Evolutionary conservation across 1,140 invertebrate species (phyloP).

Genomic region (Neocloeon triangulifer): DNA sequence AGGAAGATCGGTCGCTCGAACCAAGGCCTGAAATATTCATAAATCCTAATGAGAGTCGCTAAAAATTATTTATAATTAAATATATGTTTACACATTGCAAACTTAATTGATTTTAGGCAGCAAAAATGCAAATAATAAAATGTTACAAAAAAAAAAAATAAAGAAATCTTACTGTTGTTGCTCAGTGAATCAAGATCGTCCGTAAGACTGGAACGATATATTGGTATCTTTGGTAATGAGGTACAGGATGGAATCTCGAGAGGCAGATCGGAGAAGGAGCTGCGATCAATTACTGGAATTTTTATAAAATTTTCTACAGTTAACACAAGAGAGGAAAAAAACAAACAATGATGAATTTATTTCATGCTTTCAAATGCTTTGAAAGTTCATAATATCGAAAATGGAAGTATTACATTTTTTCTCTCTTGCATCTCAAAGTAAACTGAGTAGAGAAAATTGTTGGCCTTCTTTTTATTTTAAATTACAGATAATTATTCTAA

Average conservation of each 20-base stretch:
- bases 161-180: slow-evolving; percentile 13
- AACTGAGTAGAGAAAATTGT: too few species aligned
- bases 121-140: too few species aligned
- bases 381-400: too few species aligned
- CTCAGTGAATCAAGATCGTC: slow-evolving; percentile 19
- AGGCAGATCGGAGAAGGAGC: slow-evolving; percentile 79
- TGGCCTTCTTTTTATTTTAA: too few species aligned
- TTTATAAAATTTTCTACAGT: too few species aligned
- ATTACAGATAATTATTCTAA: too few species aligned
- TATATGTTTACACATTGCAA: slow-evolving; percentile 34
- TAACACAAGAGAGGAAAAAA: too few species aligned
- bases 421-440: too few species aligned
- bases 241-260: slow-evolving; percentile 68
- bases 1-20: slow-evolving; percentile 30
- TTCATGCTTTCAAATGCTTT: too few species aligned
- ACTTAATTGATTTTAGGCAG: slow-evolving; percentile 26
- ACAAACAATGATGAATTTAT: too few species aligned
- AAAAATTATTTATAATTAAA: slow-evolving; percentile 16
- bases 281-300: slow-evolving; percentile 46
- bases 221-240: slow-evolving; percentile 28
- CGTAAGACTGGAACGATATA: neutral
- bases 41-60: slow-evolving; percentile 9
- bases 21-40: slow-evolving; percentile 13
- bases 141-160: neutral
- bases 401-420: too few species aligned